Conservation (phyloP, 2,888 invertebrate genomes). For the Gnatocerus cornutus region DNA sequence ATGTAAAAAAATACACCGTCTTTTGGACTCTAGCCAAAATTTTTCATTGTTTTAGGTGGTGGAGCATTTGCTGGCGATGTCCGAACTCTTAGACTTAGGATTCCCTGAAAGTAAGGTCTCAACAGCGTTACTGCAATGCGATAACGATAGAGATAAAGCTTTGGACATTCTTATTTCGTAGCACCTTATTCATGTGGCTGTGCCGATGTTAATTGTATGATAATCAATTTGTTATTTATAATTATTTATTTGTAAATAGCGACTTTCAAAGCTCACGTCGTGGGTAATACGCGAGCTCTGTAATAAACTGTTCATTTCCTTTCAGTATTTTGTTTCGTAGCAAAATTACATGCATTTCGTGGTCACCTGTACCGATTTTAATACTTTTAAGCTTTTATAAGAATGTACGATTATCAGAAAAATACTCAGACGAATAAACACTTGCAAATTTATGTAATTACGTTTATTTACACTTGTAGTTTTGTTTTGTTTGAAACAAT, state of each 20-base stretch:
- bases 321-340: slow-evolving; percentile 25
- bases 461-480: slow-evolving; percentile 19
- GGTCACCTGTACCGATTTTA: slow-evolving; percentile 30
- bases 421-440: slow-evolving; percentile 36
- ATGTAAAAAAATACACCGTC: no score
- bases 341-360: slow-evolving; percentile 36
- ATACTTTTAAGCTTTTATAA: slow-evolving; percentile 38
- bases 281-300: slow-evolving; percentile 15
- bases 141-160: slow-evolving; percentile 90
- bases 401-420: slow-evolving; percentile 25
- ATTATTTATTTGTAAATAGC: slow-evolving; percentile 51
- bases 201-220: slow-evolving; percentile 55
- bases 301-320: slow-evolving; percentile 36
- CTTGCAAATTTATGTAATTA: not conserved
- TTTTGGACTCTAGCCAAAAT: no score
- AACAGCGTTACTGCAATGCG: slow-evolving; percentile 82
- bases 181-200: slow-evolving; percentile 63
- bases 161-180: slow-evolving; percentile 88
- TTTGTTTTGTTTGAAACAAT: slow-evolving; percentile 3
- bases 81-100: slow-evolving; percentile 87
- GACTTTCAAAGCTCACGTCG: slow-evolving; percentile 6
- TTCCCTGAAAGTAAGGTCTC: slow-evolving; percentile 85
- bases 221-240: slow-evolving; percentile 46
- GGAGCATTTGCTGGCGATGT: slow-evolving; percentile 85
- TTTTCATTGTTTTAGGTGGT: slow-evolving; percentile 77